Evolutionary conservation across 2,797 vertebrate genomes (phyloP).

Genomic region (Sciaenops ocellatus): DNA sequence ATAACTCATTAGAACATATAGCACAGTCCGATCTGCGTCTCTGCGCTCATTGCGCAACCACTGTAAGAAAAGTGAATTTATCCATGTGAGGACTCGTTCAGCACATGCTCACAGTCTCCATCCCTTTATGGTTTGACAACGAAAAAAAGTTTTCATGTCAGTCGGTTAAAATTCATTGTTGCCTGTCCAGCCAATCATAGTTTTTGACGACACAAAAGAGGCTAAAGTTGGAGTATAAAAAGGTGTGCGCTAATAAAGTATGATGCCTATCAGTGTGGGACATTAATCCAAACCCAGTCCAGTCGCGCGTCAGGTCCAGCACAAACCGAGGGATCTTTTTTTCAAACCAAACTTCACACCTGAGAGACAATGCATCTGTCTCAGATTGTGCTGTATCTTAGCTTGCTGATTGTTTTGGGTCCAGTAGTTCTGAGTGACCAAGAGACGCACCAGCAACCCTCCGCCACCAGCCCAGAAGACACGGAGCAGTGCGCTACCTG

Average conservation of each 20-base stretch:
- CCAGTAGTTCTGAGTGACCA: conserved; percentile 89
- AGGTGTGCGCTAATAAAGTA: conserved; percentile 92
- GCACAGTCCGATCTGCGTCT: neutral
- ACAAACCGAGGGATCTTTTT: conserved; percentile 54
- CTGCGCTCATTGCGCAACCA: conserved; percentile 45
- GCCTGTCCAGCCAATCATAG: conserved; percentile 95
- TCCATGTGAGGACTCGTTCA: conserved; percentile 49
- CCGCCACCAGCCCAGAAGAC: conserved; percentile 79
- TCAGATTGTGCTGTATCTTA: conserved; percentile 86
- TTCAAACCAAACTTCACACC: conserved; percentile 61
- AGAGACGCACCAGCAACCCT: conserved; percentile 84
- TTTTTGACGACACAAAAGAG: conserved; percentile 93
- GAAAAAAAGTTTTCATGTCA: conserved; percentile 88
- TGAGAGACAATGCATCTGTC: conserved; percentile 89
- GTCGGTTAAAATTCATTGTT: conserved; percentile 96
- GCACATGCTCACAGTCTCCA: conserved; percentile 57
- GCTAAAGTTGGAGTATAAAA: conserved; percentile 97
- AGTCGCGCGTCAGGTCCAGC: conserved; percentile 57
- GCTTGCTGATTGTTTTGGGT: conserved; percentile 89
- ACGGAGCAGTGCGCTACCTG: conserved; percentile 93
- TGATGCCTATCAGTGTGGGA: conserved; percentile 92
- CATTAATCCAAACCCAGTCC: conserved; percentile 75
- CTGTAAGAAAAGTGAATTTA: conserved; percentile 36
- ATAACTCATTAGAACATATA: neutral
- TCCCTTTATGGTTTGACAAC: conserved; percentile 88